Base-by-base conservation (phyloP, 2,888 invertebrate genomes). In the Elmis aenea region DNA sequence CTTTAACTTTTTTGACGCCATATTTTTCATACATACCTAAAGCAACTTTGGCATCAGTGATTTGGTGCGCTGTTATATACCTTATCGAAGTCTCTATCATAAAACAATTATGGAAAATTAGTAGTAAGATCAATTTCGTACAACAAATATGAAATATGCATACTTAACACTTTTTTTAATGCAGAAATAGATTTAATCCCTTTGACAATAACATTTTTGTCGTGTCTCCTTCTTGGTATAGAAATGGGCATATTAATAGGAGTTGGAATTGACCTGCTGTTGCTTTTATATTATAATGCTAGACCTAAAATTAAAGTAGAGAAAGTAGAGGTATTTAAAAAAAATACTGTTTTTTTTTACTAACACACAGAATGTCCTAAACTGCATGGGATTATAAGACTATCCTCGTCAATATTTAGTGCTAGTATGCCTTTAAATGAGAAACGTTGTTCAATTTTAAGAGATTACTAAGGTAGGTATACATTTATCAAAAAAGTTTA, bases 21-120 rank as follows among this genome's bases (percentile, higher is more conserved):
- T 80, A 81, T 55, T 87, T 87, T 65, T 79, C 77, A 56, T 83
- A 75, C 59, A 83, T 84, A 46, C 84, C 84, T 2, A 79, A 77
- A 35, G 75, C 81, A 2, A 79, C 81, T 0, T 61, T 82, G 8
- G 70, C 81, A 1, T 79, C 85, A 0, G 85, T 89, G 26, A 85
- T 88, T 51, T 79, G 86, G 28, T 81, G 82, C 49, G 87, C 88
- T 2, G 85, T 86, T 0, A 67, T 85, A 27, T 79, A 81, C 50
- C 84, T 85, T 84, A 73, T 85, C 2, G 83, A 85, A 53, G 52
- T 78, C 3, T 66, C 66, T 12, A 76, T 81, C 28, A 51, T 81
- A 13, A 70, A 70, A 50, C 72, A 72, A 15, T 71, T 85, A 8
- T 85, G 84, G 84, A 70, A 63, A 49, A 69, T 74, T 3, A 80